Evolutionary conservation across 1,140 invertebrate species (phyloP).

Genomic region (Drosophila azteca): DNA sequence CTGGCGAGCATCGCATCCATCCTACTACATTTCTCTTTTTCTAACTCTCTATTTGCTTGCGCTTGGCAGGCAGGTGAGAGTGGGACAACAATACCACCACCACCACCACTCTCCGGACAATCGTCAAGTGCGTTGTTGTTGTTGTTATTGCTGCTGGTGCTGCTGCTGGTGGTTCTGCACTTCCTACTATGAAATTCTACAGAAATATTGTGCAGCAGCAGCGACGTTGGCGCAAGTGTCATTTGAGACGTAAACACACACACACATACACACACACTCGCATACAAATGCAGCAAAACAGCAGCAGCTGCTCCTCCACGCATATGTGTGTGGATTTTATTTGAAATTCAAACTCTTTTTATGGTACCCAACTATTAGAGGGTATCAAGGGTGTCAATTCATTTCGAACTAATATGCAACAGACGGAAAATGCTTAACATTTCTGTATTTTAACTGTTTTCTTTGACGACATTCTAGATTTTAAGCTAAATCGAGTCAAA

Average conservation of each 20-base stretch:
- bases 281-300: neutral
- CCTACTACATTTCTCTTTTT: neutral
- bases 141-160: conserved; percentile 29
- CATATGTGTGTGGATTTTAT: conserved; percentile 30
- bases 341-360: conserved; percentile 54
- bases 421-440: neutral
- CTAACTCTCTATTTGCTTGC: conserved; percentile 14
- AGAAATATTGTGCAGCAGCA: conserved; percentile 57
- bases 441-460: too few species aligned
- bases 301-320: conserved; percentile 43
- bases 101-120: conserved; percentile 22
- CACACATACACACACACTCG: conserved; percentile 7
- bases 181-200: conserved; percentile 78
- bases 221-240: conserved; percentile 66
- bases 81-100: conserved; percentile 31
- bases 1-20: neutral
- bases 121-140: conserved; percentile 65
- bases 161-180: conserved; percentile 56
- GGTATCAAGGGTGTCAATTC: conserved; percentile 22
- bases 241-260: conserved; percentile 67
- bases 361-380: conserved; percentile 32
- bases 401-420: neutral
- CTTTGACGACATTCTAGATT: neutral
- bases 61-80: conserved; percentile 43
- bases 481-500: neutral